Percentiles rank a stretch among this genome's conserved stretches.
Evolutionary conservation across 1,140 invertebrate genomes (phyloP).

Genomic region (Formica exsecta): DNA sequence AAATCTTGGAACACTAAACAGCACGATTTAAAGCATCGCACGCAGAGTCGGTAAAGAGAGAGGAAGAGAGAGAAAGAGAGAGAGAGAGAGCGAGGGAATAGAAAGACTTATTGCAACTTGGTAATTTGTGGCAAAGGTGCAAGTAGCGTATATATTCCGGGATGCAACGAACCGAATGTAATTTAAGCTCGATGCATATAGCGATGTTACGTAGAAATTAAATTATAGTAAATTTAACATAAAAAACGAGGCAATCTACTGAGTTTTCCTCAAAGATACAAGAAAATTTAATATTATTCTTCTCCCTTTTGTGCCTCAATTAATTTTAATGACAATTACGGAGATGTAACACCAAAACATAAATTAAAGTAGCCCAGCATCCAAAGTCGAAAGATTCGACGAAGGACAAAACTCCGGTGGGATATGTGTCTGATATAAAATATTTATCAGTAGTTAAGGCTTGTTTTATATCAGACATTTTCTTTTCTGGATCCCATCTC

Average conservation of each 20-base stretch:
- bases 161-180: slow-evolving; percentile 34
- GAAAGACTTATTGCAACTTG: slow-evolving; percentile 42
- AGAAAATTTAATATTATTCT: slow-evolving; percentile 14
- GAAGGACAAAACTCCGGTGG: not conserved
- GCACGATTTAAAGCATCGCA: slow-evolving; percentile 53
- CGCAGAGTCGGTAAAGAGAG: not conserved
- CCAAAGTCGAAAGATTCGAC: not conserved
- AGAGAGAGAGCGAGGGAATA: not conserved
- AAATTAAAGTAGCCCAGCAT: not conserved
- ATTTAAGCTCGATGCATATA: slow-evolving; percentile 21
- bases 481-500: slow-evolving; percentile 1
- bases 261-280: not conserved
- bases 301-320: slow-evolving; percentile 13
- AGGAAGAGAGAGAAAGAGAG: not conserved
- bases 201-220: slow-evolving; percentile 40
- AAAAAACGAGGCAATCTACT: slow-evolving; percentile 3
- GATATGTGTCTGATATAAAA: slow-evolving; percentile 5
- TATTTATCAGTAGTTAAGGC: slow-evolving; percentile 18
- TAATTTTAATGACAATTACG: slow-evolving; percentile 21
- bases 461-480: slow-evolving; percentile 1
- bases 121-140: slow-evolving; percentile 28
- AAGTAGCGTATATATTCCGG: not conserved
- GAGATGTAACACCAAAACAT: not conserved
- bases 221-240: slow-evolving; percentile 46
- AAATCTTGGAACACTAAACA: slow-evolving; percentile 53